Conservation (phyloP, 2,797 vertebrate genomes). For the Lithobates sylvaticus region DNA sequence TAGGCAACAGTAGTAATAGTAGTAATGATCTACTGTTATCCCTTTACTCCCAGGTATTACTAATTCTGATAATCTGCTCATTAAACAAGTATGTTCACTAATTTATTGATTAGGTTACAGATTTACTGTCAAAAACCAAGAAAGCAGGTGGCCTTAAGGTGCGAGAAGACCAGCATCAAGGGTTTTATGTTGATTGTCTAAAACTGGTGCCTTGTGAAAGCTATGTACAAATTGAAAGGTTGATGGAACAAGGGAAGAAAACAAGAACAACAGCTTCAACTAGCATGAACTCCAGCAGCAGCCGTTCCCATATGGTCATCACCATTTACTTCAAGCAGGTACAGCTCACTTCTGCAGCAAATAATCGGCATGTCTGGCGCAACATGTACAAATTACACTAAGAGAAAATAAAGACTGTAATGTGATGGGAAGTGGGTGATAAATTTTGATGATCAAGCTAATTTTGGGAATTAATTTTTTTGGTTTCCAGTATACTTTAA, state of each 20-base stretch:
- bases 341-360: not conserved
- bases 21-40: no score
- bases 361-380: not conserved
- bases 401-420: not conserved
- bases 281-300: constrained; percentile 89
- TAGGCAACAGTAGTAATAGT: no score
- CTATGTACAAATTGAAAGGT: constrained; percentile 79
- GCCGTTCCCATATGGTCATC: constrained; percentile 88
- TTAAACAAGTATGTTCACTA: not conserved
- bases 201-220: constrained; percentile 84
- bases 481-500: no score
- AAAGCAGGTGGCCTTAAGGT: constrained; percentile 81
- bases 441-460: no score
- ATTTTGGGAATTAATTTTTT: no score
- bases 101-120: constrained; percentile 78
- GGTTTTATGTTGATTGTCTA: constrained; percentile 89
- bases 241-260: constrained; percentile 88
- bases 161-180: constrained; percentile 85
- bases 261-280: constrained; percentile 86
- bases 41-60: no score
- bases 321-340: constrained; percentile 88
- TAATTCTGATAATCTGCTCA: not conserved
- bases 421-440: not conserved
- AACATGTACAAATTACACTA: not conserved
- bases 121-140: constrained; percentile 80